These are phyloP conservation scores for Limnephilus auricula DNA, from an alignment of 2,888 invertebrate species.

Conservation along the genomic window DNA sequence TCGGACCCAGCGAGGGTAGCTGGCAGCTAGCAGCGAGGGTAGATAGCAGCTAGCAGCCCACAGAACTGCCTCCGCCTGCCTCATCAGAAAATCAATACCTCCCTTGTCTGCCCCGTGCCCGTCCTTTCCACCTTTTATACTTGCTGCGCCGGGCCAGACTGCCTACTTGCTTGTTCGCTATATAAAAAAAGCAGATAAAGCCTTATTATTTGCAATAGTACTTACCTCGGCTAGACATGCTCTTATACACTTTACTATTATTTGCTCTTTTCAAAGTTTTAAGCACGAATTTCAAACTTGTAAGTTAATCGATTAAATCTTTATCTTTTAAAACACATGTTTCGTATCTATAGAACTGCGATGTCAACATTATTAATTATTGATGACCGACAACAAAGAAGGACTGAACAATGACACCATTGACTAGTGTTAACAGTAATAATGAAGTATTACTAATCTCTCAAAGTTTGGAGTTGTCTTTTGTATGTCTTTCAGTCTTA, in stretches of 20 bases:
- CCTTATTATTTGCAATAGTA: background rate
- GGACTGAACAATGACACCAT: background rate
- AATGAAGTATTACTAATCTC: background rate
- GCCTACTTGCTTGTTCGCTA: background rate
- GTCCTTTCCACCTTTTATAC: no score
- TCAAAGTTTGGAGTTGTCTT: background rate
- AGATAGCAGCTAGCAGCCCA: background rate
- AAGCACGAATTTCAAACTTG: background rate
- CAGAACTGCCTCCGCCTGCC: background rate
- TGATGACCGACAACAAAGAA: background rate
- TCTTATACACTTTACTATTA: no score
- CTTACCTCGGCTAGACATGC: background rate
- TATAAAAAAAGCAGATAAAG: background rate
- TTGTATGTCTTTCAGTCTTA: background rate
- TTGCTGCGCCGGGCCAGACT: background rate
- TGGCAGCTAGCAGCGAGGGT: background rate
- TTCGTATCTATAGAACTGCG: no score
- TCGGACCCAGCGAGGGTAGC: background rate
- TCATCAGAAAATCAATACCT: constrained; percentile 32
- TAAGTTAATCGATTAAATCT: background rate
- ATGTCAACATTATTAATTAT: background rate
- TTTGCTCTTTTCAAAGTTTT: background rate
- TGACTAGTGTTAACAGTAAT: background rate
- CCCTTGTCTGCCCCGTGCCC: background rate
- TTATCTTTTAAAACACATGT: no score